A percentile compares a stretch with the other conserved stretches of the same genome.
These are phyloP conservation scores for Notothenia coriiceps DNA, from an alignment of 2,113 vertebrate species.

Conservation along the genomic window DNA sequence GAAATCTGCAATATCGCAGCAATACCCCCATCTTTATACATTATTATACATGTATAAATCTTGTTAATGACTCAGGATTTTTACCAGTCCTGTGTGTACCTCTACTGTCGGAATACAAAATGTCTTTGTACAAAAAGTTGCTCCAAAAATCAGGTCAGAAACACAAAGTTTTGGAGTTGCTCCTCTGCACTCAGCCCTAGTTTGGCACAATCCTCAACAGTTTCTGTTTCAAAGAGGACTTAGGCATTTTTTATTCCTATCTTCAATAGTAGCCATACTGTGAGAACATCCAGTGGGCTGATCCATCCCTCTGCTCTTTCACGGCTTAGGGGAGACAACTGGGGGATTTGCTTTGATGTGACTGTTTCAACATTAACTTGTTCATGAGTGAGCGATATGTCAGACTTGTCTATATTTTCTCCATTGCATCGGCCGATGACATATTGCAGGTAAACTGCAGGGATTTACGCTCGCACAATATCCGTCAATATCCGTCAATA, in stretches of 20 bases:
- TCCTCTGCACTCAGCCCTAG: not conserved
- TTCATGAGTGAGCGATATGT: slow-evolving; percentile 54
- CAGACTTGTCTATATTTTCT: slow-evolving; percentile 14
- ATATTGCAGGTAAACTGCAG: slow-evolving; percentile 17
- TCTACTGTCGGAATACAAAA: not conserved
- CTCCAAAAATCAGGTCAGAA: slow-evolving; percentile 1
- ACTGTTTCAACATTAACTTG: slow-evolving; percentile 48
- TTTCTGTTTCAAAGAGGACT: slow-evolving; percentile 49
- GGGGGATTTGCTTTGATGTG: slow-evolving; percentile 62
- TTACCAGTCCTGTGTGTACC: not conserved
- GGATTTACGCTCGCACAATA: slow-evolving; percentile 25
- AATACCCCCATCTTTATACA: not conserved
- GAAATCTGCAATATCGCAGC: slow-evolving; percentile 9
- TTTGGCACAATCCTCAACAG: slow-evolving; percentile 27
- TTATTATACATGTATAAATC: not conserved
- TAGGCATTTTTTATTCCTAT: slow-evolving; percentile 36
- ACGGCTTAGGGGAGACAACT: slow-evolving; percentile 58
- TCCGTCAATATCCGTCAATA: slow-evolving; percentile 41
- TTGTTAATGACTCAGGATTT: not conserved
- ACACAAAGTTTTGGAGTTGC: slow-evolving; percentile 3
- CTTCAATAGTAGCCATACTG: slow-evolving; percentile 30
- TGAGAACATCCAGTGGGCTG: slow-evolving; percentile 50
- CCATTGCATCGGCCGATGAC: slow-evolving; percentile 7
- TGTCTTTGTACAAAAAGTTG: not conserved
- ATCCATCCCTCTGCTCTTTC: slow-evolving; percentile 50